A percentile compares a stretch with the other conserved stretches of the same genome.
phyloP scores from a whole-genome alignment of 2,888 invertebrate species.

The Drosophila longiperda region DNA sequence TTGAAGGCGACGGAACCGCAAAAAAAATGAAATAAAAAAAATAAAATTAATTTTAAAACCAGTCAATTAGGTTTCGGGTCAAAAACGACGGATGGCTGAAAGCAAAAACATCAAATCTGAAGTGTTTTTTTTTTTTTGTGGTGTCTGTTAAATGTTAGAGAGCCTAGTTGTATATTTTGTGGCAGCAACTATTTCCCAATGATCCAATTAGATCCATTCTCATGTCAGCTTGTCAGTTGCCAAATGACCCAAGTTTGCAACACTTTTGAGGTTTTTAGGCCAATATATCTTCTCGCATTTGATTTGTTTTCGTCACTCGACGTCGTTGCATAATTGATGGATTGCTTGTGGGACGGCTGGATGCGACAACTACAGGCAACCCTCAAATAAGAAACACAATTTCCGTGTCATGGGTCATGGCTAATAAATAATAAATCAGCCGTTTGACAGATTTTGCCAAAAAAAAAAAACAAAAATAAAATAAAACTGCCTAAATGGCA shows the following conservation, averaged over 20 bases:
- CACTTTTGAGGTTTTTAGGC: constrained; percentile 16
- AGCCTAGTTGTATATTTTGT: constrained; percentile 15
- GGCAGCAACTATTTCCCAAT: constrained; percentile 61
- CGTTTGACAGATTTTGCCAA: constrained; percentile 52
- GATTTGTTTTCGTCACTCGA: constrained; percentile 65
- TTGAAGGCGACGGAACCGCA: constrained; percentile 40
- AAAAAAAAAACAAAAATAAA: constrained; percentile 13
- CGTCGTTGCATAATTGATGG: constrained; percentile 73
- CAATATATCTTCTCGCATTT: constrained; percentile 36
- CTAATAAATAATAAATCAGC: constrained; percentile 70
- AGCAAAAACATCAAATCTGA: constrained; percentile 14
- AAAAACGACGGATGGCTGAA: constrained; percentile 10
- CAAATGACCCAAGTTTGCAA: constrained; percentile 54
- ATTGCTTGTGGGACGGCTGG: constrained; percentile 49
- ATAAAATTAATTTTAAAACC: constrained; percentile 67
- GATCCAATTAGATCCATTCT: constrained; percentile 63
- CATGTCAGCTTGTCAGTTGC: constrained; percentile 69
- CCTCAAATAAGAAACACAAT: constrained; percentile 18
- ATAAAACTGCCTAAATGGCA: constrained; percentile 14
- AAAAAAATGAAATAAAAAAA: constrained; percentile 32
- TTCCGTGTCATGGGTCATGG: constrained; percentile 25
- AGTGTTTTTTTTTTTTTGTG: too few relatives aligned
- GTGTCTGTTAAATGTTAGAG: not conserved
- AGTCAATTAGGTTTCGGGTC: constrained; percentile 63
- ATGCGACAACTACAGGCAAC: constrained; percentile 7